phyloP scores from a whole-genome alignment of 2,113 vertebrate genomes.

The Andinoacara biseriatus region DNA sequence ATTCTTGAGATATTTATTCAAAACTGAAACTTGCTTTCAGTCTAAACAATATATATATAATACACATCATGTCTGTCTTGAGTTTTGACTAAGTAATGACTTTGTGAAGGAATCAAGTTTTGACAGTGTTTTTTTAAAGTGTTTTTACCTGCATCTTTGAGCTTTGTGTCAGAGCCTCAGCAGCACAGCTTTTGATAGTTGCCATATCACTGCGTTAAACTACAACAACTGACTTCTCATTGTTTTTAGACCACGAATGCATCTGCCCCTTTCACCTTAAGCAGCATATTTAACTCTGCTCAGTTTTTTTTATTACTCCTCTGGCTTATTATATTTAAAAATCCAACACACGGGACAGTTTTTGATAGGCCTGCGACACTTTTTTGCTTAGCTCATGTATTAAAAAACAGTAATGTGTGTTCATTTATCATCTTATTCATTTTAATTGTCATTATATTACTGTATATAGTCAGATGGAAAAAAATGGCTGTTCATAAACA shows the following conservation, averaged over 20 bases:
- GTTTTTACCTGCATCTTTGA: neutral
- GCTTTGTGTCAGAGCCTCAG: neutral
- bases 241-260: neutral
- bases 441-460: too few species aligned
- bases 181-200: neutral
- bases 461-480: too few species aligned
- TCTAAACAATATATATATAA: neutral
- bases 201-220: neutral
- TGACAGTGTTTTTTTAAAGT: too few species aligned
- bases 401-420: too few species aligned
- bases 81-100: neutral
- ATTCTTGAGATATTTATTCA: neutral
- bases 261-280: neutral
- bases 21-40: neutral
- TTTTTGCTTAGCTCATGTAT: too few species aligned
- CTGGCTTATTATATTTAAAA: neutral
- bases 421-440: too few species aligned
- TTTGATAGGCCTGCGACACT: too few species aligned
- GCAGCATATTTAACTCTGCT: neutral
- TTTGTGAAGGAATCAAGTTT: constrained; percentile 1
- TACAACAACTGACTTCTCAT: neutral
- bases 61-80: neutral
- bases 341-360: too few species aligned
- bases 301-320: neutral
- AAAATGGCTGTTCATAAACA: too few species aligned